phyloP scores from a whole-genome alignment of 2,797 vertebrate species.

The Acanthiza pusilla region DNA sequence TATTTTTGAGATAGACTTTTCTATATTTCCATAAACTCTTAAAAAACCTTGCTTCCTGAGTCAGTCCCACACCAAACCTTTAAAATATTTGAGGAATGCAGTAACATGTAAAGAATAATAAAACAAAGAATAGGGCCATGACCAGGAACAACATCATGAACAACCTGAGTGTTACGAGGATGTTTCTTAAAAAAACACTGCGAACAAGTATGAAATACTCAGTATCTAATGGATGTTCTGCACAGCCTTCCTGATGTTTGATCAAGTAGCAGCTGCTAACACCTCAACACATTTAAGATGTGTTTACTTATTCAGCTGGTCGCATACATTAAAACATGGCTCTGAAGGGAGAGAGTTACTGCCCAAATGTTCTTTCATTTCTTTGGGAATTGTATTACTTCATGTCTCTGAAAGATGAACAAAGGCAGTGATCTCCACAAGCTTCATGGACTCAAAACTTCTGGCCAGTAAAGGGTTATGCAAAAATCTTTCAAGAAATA shows the following conservation, averaged over 20 bases:
- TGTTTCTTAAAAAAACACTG: not conserved
- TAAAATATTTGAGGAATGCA: not conserved
- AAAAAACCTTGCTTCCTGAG: not conserved
- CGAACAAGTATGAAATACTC: not conserved
- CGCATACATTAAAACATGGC: not conserved
- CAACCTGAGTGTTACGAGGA: not conserved
- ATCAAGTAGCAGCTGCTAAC: not conserved
- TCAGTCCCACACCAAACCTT: not conserved
- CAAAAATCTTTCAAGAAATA: not conserved
- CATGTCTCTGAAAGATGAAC: not conserved
- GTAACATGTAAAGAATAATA: not conserved
- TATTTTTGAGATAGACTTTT: not conserved
- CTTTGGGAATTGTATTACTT: not conserved
- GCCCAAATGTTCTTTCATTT: accelerated
- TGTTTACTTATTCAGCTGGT: not conserved
- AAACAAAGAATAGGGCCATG: not conserved
- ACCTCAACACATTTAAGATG: not conserved
- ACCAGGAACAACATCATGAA: not conserved
- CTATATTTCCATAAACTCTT: not conserved
- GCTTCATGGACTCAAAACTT: not conserved
- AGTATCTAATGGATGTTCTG: not conserved
- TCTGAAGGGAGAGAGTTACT: not conserved
- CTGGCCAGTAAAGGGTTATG: not conserved
- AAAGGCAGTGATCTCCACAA: not conserved
- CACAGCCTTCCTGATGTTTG: not conserved